A percentile compares a stretch with the other conserved stretches of the same genome.
phyloP scores from a whole-genome alignment of 2,797 vertebrate species.

The Decapterus maruadsi region DNA sequence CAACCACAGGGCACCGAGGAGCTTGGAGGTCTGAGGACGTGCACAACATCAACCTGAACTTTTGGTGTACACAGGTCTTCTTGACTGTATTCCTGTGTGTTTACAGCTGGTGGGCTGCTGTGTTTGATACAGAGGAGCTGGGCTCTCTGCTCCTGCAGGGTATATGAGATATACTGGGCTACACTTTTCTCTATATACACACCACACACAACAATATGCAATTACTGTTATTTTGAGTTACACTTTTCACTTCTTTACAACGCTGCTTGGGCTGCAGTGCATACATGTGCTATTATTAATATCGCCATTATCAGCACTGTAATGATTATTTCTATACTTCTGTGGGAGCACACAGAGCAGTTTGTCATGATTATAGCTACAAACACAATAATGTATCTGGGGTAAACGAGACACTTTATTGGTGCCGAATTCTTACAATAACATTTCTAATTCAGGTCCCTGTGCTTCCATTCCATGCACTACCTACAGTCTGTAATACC shows the following conservation, averaged over 20 bases:
- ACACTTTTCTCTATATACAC: neutral
- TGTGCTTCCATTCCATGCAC: constrained; percentile 3
- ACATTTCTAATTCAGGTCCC: constrained; percentile 5
- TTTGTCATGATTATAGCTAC: constrained; percentile 2
- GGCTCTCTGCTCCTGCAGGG: neutral
- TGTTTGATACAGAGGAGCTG: neutral
- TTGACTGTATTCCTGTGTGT: neutral
- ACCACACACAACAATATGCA: neutral
- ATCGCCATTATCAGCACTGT: neutral
- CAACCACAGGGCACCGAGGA: neutral
- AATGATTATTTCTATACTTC: constrained; percentile 8
- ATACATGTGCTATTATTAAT: neutral
- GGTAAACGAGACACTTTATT: constrained; percentile 18
- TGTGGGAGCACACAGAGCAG: neutral
- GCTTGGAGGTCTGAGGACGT: constrained; percentile 17
- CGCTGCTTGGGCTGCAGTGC: neutral
- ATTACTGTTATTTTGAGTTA: neutral
- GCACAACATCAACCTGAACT: neutral
- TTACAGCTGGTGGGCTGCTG: constrained; percentile 16
- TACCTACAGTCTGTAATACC: neutral
- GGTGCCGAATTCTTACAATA: neutral
- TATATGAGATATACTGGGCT: neutral
- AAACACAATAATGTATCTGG: neutral
- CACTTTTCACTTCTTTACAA: neutral
- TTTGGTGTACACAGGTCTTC: neutral